Percentiles rank a stretch among this genome's conserved stretches.
phyloP scores from a whole-genome alignment of 2,797 vertebrate genomes.

The Fundulus diaphanus region DNA sequence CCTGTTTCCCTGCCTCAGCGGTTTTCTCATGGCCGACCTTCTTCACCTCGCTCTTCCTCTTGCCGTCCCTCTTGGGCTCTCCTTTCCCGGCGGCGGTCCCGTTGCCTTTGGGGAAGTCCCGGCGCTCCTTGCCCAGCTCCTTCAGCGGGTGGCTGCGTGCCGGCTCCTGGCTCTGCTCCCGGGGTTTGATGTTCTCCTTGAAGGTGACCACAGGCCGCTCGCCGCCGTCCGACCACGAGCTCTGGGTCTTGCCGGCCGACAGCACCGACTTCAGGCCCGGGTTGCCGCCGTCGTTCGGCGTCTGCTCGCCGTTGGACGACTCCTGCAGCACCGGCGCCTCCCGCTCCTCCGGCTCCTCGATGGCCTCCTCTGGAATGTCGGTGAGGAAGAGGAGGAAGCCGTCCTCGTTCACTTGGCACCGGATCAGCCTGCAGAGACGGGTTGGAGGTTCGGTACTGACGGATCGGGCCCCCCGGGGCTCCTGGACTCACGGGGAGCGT shows the following conservation, averaged over 20 bases:
- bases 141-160: slow-evolving; percentile 83
- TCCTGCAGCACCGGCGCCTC: slow-evolving; percentile 90
- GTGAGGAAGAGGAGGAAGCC: slow-evolving; percentile 93
- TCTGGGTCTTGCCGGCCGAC: slow-evolving; percentile 88
- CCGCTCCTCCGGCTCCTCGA: slow-evolving; percentile 90
- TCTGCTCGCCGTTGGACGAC: slow-evolving; percentile 84
- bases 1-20: slow-evolving; percentile 89
- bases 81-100: slow-evolving; percentile 79
- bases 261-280: slow-evolving; percentile 92
- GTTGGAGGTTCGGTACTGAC: background rate
- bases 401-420: slow-evolving; percentile 86
- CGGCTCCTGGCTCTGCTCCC: slow-evolving; percentile 88
- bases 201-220: slow-evolving; percentile 96
- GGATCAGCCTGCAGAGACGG: slow-evolving; percentile 86
- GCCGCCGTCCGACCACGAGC: slow-evolving; percentile 83
- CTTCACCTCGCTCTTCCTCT: slow-evolving; percentile 92
- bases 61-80: slow-evolving; percentile 90
- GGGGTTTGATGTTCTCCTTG: slow-evolving; percentile 97
- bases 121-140: slow-evolving; percentile 85
- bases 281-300: slow-evolving; percentile 52
- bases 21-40: slow-evolving; percentile 85
- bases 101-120: slow-evolving; percentile 83
- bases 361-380: slow-evolving; percentile 90
- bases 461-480: no score
- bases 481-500: background rate